Evolutionary conservation across 2,797 vertebrate species (phyloP).

Genomic region (Spinus pinus): DNA sequence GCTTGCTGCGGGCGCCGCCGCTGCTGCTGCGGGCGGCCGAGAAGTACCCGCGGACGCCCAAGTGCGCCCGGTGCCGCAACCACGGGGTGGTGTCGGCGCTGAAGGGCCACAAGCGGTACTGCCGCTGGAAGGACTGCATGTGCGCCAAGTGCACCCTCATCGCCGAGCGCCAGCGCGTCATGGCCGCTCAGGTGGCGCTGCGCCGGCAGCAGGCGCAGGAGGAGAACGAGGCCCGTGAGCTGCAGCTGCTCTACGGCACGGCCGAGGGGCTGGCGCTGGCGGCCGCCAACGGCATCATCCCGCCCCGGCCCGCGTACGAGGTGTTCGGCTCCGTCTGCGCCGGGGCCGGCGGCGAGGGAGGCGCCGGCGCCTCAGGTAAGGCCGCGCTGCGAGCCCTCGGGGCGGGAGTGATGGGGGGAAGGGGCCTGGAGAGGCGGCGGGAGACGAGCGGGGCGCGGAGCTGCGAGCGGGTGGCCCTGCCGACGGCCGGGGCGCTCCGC

Average conservation of each 20-base stretch:
- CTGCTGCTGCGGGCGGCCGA: slow-evolving; percentile 89
- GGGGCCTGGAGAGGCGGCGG: background rate
- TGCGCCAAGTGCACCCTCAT: slow-evolving; percentile 98
- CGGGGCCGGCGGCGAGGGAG: slow-evolving; percentile 79
- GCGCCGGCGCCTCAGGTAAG: slow-evolving; percentile 60
- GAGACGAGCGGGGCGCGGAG: background rate
- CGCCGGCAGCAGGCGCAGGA: slow-evolving; percentile 95
- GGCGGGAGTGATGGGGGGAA: background rate
- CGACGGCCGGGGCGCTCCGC: background rate
- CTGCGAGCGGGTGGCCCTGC: background rate
- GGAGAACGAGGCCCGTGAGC: slow-evolving; percentile 94
- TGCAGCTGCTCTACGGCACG: slow-evolving; percentile 95
- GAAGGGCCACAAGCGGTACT: slow-evolving; percentile 98
- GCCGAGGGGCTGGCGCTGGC: slow-evolving; percentile 95
- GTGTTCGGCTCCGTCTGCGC: slow-evolving; percentile 88
- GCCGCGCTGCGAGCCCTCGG: background rate
- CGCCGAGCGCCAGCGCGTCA: slow-evolving; percentile 95
- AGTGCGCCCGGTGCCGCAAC: slow-evolving; percentile 95
- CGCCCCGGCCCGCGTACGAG: slow-evolving; percentile 91
- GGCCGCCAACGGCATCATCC: slow-evolving; percentile 96
- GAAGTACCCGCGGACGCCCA: slow-evolving; percentile 97
- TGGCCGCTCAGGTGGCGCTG: slow-evolving; percentile 96
- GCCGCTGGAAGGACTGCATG: slow-evolving; percentile 98
- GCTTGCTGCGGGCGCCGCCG: slow-evolving; percentile 87
- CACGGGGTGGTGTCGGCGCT: slow-evolving; percentile 96